Evolutionary conservation across 2,797 vertebrate species (phyloP), one percentile per base, ranked within the genome.

Genomic region (Lepus oiostolus): DNA sequence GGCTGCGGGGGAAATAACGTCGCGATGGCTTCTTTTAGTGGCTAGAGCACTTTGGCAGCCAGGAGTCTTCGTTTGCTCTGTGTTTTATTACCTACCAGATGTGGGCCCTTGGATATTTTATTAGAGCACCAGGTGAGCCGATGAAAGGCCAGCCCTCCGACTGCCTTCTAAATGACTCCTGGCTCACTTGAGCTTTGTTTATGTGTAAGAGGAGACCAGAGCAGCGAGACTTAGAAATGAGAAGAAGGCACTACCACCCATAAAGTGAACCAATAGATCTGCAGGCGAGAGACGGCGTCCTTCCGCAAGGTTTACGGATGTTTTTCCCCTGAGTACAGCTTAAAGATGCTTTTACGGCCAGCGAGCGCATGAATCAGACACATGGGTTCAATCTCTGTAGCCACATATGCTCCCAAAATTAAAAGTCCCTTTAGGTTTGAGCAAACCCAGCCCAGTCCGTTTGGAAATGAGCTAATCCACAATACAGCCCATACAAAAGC

Each of bases 1-100:
- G 3, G 68, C n/a, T 42, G 21, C 82, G 79, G 58, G 42, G 94
- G 92, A 88, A 85, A 68, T 65, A 74, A 92, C 80, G 80, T 90
- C 4, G 0, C 5, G 0, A 77, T 81, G 84, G 75, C 88, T 96
- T 95, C 52, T n/a, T n/a, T n/a, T 96, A 21, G 81, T 89, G 88
- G 83, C 63, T 19, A 19, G 68, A 67, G 65, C 85, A 14, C 52
- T 77, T 93, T 28, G 38, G 74, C 88, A 92, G 38, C 72, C 58
- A 71, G 90, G 13, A 42, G 0, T 93, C 88, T 86, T 84, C 84
- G 65, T 63, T 88, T 0, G 5, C 32, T 90, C 93, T 96, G 92
- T 88, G n/a, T 95, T 97, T 96, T 94, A 96, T 96, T 96, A 93
- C 68, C 85, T 84, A 75, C 76, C 96, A 97, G 94, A 97, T 96